Evolutionary conservation across 1,140 invertebrate genomes (phyloP).

Genomic region (Drosophila mayri): DNA sequence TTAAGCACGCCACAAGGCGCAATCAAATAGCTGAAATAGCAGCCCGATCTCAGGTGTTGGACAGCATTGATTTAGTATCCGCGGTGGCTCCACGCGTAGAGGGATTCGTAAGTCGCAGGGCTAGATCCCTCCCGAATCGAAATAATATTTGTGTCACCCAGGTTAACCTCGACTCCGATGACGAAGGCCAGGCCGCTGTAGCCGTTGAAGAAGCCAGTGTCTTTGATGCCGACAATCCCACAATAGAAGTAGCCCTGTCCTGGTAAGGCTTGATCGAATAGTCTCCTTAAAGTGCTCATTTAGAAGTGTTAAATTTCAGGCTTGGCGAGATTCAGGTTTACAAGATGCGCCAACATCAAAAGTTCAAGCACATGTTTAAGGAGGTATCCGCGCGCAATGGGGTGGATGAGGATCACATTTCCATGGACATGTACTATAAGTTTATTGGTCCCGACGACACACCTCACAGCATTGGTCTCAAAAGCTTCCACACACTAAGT

Average conservation of each 20-base stretch:
- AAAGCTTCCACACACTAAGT: conserved; percentile 70
- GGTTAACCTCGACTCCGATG: conserved; percentile 72
- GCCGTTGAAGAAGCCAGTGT: background rate
- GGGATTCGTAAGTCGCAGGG: conserved; percentile 57
- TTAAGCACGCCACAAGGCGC: conserved; percentile 4
- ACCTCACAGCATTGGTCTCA: conserved; percentile 57
- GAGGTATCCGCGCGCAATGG: conserved; percentile 66
- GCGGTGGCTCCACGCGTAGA: conserved; percentile 62
- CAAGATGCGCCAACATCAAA: conserved; percentile 66
- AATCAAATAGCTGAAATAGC: conserved; percentile 50
- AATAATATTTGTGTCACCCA: background rate
- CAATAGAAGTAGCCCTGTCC: conserved; percentile 56
- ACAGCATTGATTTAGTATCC: conserved; percentile 66
- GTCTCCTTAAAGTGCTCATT: no score
- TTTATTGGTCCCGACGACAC: conserved; percentile 59
- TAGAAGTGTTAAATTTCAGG: conserved; percentile 24
- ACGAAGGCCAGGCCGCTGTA: conserved; percentile 12
- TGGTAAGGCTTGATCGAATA: conserved; percentile 34
- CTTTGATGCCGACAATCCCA: conserved; percentile 64
- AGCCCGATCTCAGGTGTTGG: conserved; percentile 51
- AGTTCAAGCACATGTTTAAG: conserved; percentile 68
- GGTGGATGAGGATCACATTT: conserved; percentile 42
- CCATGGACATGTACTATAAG: conserved; percentile 57
- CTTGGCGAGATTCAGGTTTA: conserved; percentile 66
- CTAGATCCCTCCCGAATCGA: background rate